Conservation (phyloP, 2,797 vertebrate genomes). For the Sorex maritimensis region DNA sequence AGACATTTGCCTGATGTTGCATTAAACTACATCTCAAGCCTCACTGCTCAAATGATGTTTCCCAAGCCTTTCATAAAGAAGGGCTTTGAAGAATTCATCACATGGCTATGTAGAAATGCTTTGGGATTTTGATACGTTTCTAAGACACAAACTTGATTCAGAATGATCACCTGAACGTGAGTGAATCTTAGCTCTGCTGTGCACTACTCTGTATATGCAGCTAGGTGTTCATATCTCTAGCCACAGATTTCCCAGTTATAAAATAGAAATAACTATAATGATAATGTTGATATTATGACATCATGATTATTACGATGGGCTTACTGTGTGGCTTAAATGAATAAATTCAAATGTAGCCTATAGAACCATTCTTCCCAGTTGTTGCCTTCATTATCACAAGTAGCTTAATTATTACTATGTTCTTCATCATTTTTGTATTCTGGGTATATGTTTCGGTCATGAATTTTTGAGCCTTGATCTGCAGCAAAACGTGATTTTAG, state of each 20-base stretch:
- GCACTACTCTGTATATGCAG: not conserved
- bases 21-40: not conserved
- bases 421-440: not conserved
- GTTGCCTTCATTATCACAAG: not conserved
- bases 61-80: conserved; percentile 48
- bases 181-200: not conserved
- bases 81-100: not conserved
- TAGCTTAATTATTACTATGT: not conserved
- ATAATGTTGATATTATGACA: not conserved
- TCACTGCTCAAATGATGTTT: not conserved
- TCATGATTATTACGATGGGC: not conserved
- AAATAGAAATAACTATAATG: conserved; percentile 12
- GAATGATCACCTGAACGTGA: not conserved
- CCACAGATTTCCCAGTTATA: not conserved
- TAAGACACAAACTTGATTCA: conserved; percentile 25
- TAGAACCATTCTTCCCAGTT: not conserved
- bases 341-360: not conserved
- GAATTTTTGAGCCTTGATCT: not conserved
- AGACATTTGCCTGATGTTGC: not conserved
- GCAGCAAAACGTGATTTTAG: not conserved
- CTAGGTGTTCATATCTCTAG: not conserved
- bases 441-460: not conserved
- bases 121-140: not conserved
- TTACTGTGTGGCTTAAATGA: not conserved
- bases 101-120: conserved; percentile 4